Conservation (phyloP, 2,113 vertebrate species). For the Ophthalmolycus amberensis region DNA sequence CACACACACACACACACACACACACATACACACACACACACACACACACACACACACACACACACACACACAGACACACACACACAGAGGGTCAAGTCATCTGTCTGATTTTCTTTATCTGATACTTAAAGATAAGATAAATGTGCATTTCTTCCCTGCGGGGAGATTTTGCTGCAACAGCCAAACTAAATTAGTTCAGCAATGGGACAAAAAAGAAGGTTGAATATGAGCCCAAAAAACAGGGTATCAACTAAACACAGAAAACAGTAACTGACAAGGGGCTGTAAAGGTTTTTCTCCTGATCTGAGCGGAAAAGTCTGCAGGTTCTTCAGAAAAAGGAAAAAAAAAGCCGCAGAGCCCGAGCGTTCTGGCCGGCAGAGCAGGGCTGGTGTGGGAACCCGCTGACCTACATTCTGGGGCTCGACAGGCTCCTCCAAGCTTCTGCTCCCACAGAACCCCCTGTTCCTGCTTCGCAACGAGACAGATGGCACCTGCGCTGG, state of each 20-base stretch:
- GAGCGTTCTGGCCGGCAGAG: conserved; percentile 26
- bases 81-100: conserved; percentile 24
- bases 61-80: conserved; percentile 14
- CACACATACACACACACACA: conserved; percentile 6
- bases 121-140: conserved; percentile 49
- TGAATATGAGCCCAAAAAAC: conserved; percentile 13
- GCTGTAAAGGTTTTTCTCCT: conserved; percentile 31
- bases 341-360: conserved; percentile 10
- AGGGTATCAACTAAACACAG: conserved; percentile 27
- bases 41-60: conserved; percentile 7
- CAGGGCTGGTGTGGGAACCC: conserved; percentile 32
- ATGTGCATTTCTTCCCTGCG: conserved; percentile 8
- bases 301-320: conserved; percentile 40
- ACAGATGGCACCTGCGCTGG: conserved; percentile 39
- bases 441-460: conserved; percentile 12
- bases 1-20: conserved; percentile 25
- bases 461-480: conserved; percentile 4
- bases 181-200: conserved; percentile 39
- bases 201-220: conserved; percentile 1
- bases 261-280: conserved; percentile 39
- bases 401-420: conserved; percentile 58
- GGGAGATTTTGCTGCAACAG: neutral
- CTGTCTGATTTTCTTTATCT: conserved; percentile 8
- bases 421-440: conserved; percentile 30
- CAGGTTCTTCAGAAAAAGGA: conserved; percentile 33